A percentile compares a stretch with the other conserved stretches of the same genome.
Evolutionary conservation across 2,113 vertebrate species (phyloP).

Genomic region (Laticauda colubrina): DNA sequence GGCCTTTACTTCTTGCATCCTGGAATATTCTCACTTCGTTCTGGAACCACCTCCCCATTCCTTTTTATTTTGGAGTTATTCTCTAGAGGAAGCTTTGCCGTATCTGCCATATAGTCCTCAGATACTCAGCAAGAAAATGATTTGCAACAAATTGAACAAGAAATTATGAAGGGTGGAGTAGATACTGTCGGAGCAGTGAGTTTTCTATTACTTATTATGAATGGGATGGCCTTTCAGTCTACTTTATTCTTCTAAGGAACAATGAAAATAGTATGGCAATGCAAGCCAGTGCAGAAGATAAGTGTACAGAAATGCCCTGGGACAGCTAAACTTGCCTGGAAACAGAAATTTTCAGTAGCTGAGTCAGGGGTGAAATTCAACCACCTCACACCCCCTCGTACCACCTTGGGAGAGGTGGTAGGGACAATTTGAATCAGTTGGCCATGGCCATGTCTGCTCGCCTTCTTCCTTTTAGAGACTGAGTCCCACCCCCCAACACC

Average conservation of each 20-base stretch:
- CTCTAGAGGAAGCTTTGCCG: background rate
- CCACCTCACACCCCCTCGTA: too few species aligned
- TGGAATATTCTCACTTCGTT: background rate
- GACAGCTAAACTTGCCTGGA: background rate
- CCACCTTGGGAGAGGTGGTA: too few species aligned
- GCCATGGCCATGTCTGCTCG: too few species aligned
- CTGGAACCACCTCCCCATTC: background rate
- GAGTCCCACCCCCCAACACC: too few species aligned
- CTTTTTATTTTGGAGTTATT: background rate
- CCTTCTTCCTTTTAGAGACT: too few species aligned
- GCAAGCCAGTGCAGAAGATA: background rate
- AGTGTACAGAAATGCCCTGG: background rate
- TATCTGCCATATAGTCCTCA: background rate
- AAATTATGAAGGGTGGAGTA: background rate
- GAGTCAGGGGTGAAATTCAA: background rate
- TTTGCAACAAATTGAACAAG: background rate
- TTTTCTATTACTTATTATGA: background rate
- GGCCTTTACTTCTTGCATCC: background rate
- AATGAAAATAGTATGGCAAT: background rate
- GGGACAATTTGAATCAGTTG: too few species aligned
- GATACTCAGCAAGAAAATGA: background rate
- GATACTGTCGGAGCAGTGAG: background rate
- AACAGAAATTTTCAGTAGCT: background rate
- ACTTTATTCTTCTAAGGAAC: background rate
- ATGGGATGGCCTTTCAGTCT: background rate